Base-by-base conservation (phyloP, 2,113 vertebrate species). In the Hypomesus transpacificus region DNA sequence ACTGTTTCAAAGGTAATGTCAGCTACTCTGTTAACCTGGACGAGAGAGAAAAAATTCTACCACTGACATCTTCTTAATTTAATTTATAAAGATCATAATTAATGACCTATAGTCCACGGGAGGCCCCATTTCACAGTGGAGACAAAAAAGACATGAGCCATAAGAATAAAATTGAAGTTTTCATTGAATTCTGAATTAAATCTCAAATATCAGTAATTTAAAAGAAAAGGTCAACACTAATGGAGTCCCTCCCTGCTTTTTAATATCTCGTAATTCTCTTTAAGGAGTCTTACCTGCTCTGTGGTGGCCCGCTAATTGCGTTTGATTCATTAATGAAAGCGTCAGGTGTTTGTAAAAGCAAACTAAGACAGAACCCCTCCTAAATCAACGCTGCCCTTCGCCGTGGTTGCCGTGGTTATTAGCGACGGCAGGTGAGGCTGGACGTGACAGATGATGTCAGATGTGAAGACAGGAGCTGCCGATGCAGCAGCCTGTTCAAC, bases 161-260 rank as follows among this genome's bases (percentile, higher is more conserved):
- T 83, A 85, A 81, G 88, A 89, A 89, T 91, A 87, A 89, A 90
- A 89, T 88, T 80, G 80, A 91, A 87, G 84, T 91, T 92, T 91
- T 91, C 89, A 91, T 89, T 86, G 84, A 90, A 88, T 90, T 91
- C 68, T 34, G 85, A 92, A 91, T 90, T 89, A 91, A 91, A 90
- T 88, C 87, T 91, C 87, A 92, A 92, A 92, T 92, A 92, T 92
- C 90, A 91, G 91, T 91, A 89, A 91, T 92, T 89, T 89, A 89
- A 88, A 85, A 87, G 84, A 84, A 92, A 92, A 92, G 91, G 91
- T 92, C 91, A 93, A 82, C 81, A 79, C 85, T 92, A 92, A 93
- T 90, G 85, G 88, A 91, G 88, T 89, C 74, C 84, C 84, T 77
- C 85, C 82, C 80, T 78, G 81, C 77, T 82, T 88, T 90, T 91